phyloP scores from a whole-genome alignment of 2,888 invertebrate species.

The Microchrysa polita region DNA sequence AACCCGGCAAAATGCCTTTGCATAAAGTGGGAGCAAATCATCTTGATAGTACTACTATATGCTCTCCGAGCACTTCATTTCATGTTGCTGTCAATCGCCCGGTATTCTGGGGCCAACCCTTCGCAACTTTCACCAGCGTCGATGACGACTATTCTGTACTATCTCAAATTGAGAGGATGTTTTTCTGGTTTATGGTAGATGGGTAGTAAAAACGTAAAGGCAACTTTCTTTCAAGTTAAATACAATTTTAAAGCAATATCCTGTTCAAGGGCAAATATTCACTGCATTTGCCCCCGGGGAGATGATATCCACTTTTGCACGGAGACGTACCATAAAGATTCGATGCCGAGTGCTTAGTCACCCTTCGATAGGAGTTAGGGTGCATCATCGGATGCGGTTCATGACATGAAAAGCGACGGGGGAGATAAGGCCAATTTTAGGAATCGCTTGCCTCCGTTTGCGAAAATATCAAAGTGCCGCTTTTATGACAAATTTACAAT shows the following conservation, averaged over 20 bases:
- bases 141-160: neutral
- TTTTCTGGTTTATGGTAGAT: neutral
- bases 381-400: slow-evolving; percentile 17
- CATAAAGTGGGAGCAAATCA: slow-evolving; percentile 24
- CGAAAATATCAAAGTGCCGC: slow-evolving; percentile 38
- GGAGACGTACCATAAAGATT: neutral
- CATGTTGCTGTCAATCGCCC: slow-evolving; percentile 38
- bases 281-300: slow-evolving; percentile 35
- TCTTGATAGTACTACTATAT: neutral
- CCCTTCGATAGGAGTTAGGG: slow-evolving; percentile 18
- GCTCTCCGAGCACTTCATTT: neutral
- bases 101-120: slow-evolving; percentile 20
- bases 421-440: slow-evolving; percentile 44
- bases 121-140: neutral
- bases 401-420: slow-evolving; percentile 6
- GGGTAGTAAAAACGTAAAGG: slow-evolving; percentile 8
- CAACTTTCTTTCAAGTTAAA: slow-evolving; percentile 36
- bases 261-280: slow-evolving; percentile 41
- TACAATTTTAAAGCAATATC: slow-evolving; percentile 45
- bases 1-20: slow-evolving; percentile 35
- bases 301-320: slow-evolving; percentile 16
- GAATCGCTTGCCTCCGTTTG: neutral
- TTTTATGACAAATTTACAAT: slow-evolving; percentile 44
- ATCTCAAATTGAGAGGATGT: neutral
- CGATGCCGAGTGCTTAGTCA: neutral